Conservation (phyloP, 1,140 invertebrate genomes). For the Ruditapes philippinarum region DNA sequence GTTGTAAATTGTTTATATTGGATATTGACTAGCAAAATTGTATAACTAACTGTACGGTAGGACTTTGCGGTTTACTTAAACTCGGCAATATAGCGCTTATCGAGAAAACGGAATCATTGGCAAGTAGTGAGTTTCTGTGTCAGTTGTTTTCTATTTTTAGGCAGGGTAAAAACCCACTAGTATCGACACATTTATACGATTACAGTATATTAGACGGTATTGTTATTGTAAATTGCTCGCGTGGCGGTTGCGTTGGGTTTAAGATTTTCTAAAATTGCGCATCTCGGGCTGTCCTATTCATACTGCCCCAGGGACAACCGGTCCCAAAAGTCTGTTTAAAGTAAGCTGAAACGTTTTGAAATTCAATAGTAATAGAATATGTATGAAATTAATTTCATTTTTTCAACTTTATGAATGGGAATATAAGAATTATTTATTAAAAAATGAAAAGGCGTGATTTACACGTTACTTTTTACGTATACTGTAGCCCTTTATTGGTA, state of each 20-base stretch:
- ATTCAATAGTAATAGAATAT: no score
- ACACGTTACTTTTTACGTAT: no score
- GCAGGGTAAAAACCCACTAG: conserved; percentile 62
- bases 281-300: no score
- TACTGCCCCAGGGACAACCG: no score
- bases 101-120: conserved; percentile 63
- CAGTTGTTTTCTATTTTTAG: conserved; percentile 56
- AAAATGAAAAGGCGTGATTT: no score
- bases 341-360: no score
- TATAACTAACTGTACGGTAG: conserved; percentile 32
- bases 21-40: conserved; percentile 35
- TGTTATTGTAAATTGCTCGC: conserved; percentile 8
- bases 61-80: conserved; percentile 49
- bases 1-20: conserved; percentile 12
- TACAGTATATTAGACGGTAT: conserved; percentile 36
- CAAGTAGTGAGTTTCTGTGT: conserved; percentile 67
- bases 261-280: no score
- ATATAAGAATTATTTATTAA: no score
- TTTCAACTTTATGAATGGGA: no score
- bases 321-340: no score
- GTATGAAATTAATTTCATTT: no score
- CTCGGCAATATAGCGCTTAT: conserved; percentile 60
- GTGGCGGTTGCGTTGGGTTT: background rate
- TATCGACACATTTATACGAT: conserved; percentile 61
- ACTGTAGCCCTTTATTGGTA: no score